Evolutionary conservation across 2,888 invertebrate genomes (phyloP).

Genomic region (Amiota mariae): DNA sequence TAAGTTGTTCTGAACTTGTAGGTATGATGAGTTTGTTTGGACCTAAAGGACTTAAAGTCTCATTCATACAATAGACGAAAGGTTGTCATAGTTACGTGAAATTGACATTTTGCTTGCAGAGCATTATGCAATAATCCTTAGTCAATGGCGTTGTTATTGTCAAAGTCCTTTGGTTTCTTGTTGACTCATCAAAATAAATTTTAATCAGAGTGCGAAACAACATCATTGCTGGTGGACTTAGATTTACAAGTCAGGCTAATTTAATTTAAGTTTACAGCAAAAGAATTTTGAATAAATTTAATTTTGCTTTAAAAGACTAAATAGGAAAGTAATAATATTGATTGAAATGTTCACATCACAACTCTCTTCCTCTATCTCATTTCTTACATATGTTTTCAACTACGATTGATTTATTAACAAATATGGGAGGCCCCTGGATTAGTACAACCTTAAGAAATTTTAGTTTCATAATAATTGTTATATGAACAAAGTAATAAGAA

Average conservation of each 20-base stretch:
- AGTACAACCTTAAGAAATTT: no score
- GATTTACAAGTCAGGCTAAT: neutral
- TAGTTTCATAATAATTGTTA: no score
- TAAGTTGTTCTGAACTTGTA: constrained; percentile 9
- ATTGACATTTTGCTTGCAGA: neutral
- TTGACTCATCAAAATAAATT: neutral
- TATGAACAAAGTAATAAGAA: no score
- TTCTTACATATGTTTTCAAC: no score
- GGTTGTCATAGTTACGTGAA: neutral
- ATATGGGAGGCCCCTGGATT: no score
- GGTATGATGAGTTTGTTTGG: neutral
- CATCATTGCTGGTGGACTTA: neutral
- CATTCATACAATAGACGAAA: neutral
- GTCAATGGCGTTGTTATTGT: constrained; percentile 10
- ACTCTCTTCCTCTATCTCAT: no score
- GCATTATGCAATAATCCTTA: neutral
- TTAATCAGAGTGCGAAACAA: constrained; percentile 2
- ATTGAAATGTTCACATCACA: no score
- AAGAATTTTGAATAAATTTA: no score
- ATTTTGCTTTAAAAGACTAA: no score
- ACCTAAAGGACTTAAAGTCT: neutral
- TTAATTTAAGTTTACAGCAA: neutral
- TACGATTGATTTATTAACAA: no score
- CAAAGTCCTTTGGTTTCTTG: neutral
- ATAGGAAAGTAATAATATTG: no score